phyloP scores from a whole-genome alignment of 2,113 vertebrate species.

The Odocoileus virginianus region DNA sequence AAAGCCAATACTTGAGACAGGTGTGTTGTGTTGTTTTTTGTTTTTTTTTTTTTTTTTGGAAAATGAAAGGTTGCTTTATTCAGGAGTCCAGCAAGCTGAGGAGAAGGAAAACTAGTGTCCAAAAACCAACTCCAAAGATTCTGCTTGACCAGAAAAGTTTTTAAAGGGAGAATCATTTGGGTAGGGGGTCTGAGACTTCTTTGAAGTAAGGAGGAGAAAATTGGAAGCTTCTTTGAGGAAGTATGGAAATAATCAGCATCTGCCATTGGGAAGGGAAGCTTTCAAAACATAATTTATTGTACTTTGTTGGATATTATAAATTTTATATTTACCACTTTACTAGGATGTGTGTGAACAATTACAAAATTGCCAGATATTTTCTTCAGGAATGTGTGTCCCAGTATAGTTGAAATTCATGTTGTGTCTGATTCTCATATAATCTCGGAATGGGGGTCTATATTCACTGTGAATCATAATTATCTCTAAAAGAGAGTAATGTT shows the following conservation, averaged over 20 bases:
- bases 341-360: not conserved
- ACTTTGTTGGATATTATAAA: constrained; percentile 22
- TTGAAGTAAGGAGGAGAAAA: not conserved
- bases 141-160: not conserved
- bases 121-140: not conserved
- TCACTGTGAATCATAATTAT: not conserved
- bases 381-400: not conserved
- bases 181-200: not conserved
- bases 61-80: not conserved
- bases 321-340: not conserved
- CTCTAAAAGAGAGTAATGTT: not conserved
- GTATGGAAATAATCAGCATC: constrained; percentile 11
- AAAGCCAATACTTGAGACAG: not conserved
- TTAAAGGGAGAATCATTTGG: not conserved
- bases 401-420: not conserved
- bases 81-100: not conserved
- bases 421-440: not conserved
- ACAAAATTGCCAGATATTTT: not conserved
- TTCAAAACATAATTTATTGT: constrained; percentile 28
- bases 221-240: not conserved
- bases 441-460: not conserved
- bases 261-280: not conserved
- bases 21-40: no score
- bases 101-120: not conserved
- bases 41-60: no score